These are phyloP conservation scores for Plagodis pulveraria DNA, from an alignment of 2,888 invertebrate species.

Conservation along the genomic window DNA sequence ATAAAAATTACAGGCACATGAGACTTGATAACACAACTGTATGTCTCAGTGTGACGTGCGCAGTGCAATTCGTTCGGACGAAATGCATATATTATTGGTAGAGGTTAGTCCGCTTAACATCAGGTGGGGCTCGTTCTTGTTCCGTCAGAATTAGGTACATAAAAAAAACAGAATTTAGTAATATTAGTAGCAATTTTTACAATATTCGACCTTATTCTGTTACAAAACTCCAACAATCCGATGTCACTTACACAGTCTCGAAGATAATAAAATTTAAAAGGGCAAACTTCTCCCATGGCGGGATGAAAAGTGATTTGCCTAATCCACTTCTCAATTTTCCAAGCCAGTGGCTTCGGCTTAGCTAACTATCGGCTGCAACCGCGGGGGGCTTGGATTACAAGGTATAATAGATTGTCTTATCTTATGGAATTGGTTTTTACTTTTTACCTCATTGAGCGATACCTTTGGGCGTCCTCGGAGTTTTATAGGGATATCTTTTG, in stretches of 20 bases:
- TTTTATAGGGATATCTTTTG: too few species aligned
- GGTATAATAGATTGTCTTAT: slow-evolving; percentile 23
- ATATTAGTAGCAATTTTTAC: too few species aligned
- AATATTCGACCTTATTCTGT: not conserved
- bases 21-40: too few species aligned
- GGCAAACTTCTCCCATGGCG: slow-evolving; percentile 75
- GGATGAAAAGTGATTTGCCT: slow-evolving; percentile 84
- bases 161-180: too few species aligned
- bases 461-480: not conserved
- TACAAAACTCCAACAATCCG: slow-evolving; percentile 9
- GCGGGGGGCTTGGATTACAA: slow-evolving; percentile 31
- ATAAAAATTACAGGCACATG: too few species aligned
- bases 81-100: too few species aligned
- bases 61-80: too few species aligned
- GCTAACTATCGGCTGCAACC: slow-evolving; percentile 31
- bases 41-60: too few species aligned
- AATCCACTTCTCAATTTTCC: slow-evolving; percentile 84
- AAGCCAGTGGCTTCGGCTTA: slow-evolving; percentile 57
- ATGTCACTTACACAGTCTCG: slow-evolving; percentile 45
- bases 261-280: slow-evolving; percentile 83
- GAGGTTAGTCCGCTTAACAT: too few species aligned
- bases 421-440: slow-evolving; percentile 1
- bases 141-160: too few species aligned
- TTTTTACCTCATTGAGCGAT: not conserved
- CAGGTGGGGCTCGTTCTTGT: too few species aligned